Conservation (phyloP, 2,113 vertebrate species). For the Macaca fascicularis region T2T-MFA8v1.1 NC_088377.1:17826501-17827000, state of each 20-base stretch:
- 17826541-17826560: no score
- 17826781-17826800: neutral
- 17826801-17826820: neutral
- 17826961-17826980: neutral
- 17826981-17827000: neutral
- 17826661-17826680: neutral
- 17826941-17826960: neutral
- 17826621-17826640: neutral
- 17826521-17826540: neutral
- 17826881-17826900: neutral
- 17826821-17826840: neutral
- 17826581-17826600: neutral
- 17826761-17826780: neutral
- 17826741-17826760: neutral
- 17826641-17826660: neutral
- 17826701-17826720: neutral
- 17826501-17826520: neutral
- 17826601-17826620: neutral
- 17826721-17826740: neutral
- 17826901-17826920: neutral
- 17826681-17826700: neutral
- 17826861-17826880: neutral
- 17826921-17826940: neutral
- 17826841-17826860: neutral
- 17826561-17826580: neutral